A percentile compares a stretch with the other conserved stretches of the same genome.
These are phyloP conservation scores for Strigamia transsilvanica DNA, from an alignment of 2,888 invertebrate species.

Conservation along the genomic window DNA sequence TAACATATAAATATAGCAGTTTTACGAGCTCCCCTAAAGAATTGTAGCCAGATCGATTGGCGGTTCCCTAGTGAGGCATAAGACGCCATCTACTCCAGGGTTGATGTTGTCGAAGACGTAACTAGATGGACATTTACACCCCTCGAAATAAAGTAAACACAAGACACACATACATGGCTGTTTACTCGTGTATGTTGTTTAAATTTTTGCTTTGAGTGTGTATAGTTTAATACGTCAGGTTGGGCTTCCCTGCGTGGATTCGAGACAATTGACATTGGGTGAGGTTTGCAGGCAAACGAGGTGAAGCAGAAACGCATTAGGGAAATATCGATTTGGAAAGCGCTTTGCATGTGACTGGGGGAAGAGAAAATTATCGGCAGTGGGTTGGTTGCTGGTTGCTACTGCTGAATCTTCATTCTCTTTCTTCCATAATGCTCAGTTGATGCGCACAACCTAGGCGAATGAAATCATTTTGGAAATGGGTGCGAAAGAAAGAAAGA, in stretches of 20 bases:
- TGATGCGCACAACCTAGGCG: conserved; percentile 29
- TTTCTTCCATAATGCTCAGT: conserved; percentile 21
- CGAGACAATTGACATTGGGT: not conserved
- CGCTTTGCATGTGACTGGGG: conserved; percentile 44
- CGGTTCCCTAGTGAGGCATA: not conserved
- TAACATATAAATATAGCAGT: not conserved
- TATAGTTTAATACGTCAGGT: not conserved
- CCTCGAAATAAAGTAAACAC: not conserved
- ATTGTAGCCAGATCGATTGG: not conserved
- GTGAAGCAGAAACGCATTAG: conserved; percentile 43
- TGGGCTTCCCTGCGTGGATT: not conserved
- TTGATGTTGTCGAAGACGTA: not conserved
- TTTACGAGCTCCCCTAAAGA: not conserved
- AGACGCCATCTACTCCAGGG: not conserved
- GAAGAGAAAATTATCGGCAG: conserved; percentile 38
- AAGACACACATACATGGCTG: too few species aligned
- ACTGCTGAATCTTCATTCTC: not conserved
- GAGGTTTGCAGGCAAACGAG: not conserved
- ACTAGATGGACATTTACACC: not conserved
- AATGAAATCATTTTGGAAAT: conserved; percentile 31
- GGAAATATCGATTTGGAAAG: conserved; percentile 32
- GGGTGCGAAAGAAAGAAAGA: not conserved
- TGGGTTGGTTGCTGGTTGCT: not conserved
- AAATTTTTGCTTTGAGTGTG: not conserved
- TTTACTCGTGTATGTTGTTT: not conserved